A percentile compares a stretch with the other conserved stretches of the same genome.
Conservation (phyloP, 2,888 invertebrate genomes). For the Campoplex capitator region DNA sequence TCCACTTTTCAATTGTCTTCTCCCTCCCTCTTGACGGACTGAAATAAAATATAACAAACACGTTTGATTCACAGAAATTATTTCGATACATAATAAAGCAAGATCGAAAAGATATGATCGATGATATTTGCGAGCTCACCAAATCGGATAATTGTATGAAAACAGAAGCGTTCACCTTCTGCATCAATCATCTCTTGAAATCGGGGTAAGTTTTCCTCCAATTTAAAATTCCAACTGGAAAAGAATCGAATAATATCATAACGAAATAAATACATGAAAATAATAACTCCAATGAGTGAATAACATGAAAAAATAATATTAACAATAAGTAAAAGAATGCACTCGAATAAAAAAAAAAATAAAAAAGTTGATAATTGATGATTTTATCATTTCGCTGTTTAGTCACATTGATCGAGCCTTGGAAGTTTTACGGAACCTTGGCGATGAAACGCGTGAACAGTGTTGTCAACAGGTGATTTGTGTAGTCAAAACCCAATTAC, state of each 20-base stretch:
- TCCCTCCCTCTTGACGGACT: neutral
- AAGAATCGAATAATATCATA: neutral
- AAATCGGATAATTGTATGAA: constrained; percentile 76
- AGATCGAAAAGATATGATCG: constrained; percentile 79
- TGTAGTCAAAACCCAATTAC: constrained; percentile 69
- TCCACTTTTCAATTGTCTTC: neutral
- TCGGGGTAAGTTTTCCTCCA: constrained; percentile 77
- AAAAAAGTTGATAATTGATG: neutral
- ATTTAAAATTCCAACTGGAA: neutral
- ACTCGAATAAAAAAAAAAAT: neutral
- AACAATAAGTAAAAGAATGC: neutral
- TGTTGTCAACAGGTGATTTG: constrained; percentile 77
- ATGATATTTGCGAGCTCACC: constrained; percentile 81
- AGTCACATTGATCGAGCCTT: constrained; percentile 79
- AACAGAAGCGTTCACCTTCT: constrained; percentile 77
- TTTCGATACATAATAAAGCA: constrained; percentile 81
- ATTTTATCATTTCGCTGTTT: constrained; percentile 31
- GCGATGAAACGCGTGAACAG: constrained; percentile 73
- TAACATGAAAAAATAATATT: constrained; percentile 22
- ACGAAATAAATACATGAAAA: no score
- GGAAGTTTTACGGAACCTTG: constrained; percentile 78
- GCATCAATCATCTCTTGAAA: constrained; percentile 79
- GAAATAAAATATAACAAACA: neutral
- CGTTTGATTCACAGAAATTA: constrained; percentile 75
- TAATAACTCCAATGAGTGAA: neutral